A percentile compares a stretch with the other conserved stretches of the same genome.
These are phyloP conservation scores for Parelbella ahira DNA, from an alignment of 2,888 invertebrate genomes.

Conservation along the genomic window DNA sequence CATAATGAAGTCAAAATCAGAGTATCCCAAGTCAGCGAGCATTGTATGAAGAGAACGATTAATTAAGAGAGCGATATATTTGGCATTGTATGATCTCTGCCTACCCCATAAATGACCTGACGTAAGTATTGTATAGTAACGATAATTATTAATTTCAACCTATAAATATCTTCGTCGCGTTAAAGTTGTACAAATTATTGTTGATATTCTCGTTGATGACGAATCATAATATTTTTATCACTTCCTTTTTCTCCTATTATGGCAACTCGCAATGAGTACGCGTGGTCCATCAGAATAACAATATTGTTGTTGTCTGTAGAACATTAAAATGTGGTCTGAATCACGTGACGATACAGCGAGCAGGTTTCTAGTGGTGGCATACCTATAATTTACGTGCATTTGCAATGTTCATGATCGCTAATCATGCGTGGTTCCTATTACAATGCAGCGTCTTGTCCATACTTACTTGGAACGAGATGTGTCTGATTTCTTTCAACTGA, in stretches of 20 bases:
- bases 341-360: constrained; percentile 8
- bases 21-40: no score
- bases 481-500: constrained; percentile 14
- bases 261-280: constrained; percentile 3
- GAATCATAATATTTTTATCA: constrained; percentile 5
- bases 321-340: constrained; percentile 7
- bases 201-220: no score
- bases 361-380: constrained; percentile 14
- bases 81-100: no score
- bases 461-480: constrained; percentile 12
- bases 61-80: no score
- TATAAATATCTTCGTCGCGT: no score
- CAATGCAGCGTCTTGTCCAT: constrained; percentile 1
- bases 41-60: no score
- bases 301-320: constrained; percentile 18
- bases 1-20: no score
- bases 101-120: no score
- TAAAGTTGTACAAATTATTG: no score
- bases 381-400: constrained; percentile 18
- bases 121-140: no score
- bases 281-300: constrained; percentile 12
- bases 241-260: constrained; percentile 16
- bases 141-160: no score
- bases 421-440: constrained; percentile 23
- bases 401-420: constrained; percentile 11